Percentiles rank a stretch among this genome's conserved stretches.
These are phyloP conservation scores for Montipora foliosa DNA, from an alignment of 64 coral and sea anemone genomes.

Conservation along the genomic window DNA sequence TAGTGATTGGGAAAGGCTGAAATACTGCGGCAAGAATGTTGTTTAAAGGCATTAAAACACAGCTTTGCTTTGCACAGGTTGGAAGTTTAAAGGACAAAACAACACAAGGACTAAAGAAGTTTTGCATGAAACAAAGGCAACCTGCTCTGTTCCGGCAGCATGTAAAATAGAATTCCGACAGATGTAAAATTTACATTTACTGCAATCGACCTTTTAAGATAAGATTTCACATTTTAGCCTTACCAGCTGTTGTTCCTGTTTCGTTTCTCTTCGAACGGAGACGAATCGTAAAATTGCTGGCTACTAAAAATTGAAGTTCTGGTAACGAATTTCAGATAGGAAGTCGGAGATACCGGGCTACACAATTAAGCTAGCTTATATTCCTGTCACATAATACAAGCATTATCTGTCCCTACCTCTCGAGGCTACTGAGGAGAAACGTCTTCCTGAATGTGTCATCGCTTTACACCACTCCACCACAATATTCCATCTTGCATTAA, in stretches of 20 bases:
- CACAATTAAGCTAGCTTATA: neutral
- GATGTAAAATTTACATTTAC: neutral
- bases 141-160: neutral
- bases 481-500: neutral
- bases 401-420: neutral
- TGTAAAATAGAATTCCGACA: neutral
- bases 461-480: neutral
- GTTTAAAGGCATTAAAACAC: neutral
- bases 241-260: neutral
- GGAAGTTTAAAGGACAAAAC: neutral
- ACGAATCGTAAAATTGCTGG: neutral
- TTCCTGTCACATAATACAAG: neutral
- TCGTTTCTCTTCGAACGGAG: neutral
- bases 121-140: slow-evolving; percentile 45
- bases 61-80: neutral
- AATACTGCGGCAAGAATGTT: neutral
- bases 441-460: neutral
- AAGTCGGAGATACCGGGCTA: neutral
- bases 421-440: neutral
- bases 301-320: neutral
- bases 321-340: neutral
- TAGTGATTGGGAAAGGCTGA: neutral
- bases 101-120: neutral
- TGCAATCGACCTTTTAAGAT: neutral
- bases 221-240: neutral